phyloP scores from a whole-genome alignment of 2,888 invertebrate species.

The Antheraea yamamai region DNA sequence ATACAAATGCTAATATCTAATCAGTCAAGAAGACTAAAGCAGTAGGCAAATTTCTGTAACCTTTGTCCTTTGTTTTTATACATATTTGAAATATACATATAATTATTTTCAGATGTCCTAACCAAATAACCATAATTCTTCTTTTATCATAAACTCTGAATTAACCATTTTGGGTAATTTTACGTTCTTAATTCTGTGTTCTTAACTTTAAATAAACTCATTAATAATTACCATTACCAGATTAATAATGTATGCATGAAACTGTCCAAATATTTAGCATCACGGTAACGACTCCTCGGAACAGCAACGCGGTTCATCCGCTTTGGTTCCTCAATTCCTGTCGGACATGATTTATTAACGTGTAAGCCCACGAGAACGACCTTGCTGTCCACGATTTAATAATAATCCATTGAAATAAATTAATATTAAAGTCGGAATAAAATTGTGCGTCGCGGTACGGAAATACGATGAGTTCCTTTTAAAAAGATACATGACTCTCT shows the following conservation, averaged over 20 bases:
- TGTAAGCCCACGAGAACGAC: conserved; percentile 25
- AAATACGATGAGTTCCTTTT: too few species aligned
- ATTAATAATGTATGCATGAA: conserved; percentile 3
- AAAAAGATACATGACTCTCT: too few species aligned
- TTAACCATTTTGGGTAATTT: background rate
- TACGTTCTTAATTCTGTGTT: background rate
- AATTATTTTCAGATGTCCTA: too few species aligned
- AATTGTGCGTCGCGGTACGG: background rate
- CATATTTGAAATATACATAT: background rate
- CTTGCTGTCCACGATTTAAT: conserved; percentile 22
- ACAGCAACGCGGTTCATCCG: conserved; percentile 23
- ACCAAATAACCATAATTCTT: background rate
- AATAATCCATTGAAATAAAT: background rate
- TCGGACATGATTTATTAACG: conserved; percentile 21
- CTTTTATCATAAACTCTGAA: background rate
- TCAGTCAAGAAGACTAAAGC: background rate
- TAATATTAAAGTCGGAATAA: background rate
- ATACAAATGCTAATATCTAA: too few species aligned
- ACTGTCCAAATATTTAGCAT: conserved; percentile 21
- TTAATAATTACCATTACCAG: background rate
- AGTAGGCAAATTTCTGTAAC: background rate
- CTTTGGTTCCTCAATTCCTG: conserved; percentile 10
- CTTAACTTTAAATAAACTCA: background rate
- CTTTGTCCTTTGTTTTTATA: background rate
- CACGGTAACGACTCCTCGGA: conserved; percentile 23